Conservation (phyloP, 2,113 vertebrate genomes). For the Bambusicola thoracicus region DNA sequence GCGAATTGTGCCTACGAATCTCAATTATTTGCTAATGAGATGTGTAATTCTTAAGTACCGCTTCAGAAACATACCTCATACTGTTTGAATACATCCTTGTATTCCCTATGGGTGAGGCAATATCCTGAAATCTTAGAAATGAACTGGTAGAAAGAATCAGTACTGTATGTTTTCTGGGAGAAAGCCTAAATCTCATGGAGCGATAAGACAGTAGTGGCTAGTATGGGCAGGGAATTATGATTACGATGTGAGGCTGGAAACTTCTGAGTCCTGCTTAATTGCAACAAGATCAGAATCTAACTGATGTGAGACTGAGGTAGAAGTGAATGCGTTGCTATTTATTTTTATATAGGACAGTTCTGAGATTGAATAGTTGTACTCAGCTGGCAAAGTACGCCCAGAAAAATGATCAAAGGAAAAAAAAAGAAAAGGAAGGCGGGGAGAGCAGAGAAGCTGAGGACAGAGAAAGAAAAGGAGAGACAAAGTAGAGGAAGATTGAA, state of each 20-base stretch:
- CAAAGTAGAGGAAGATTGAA: not conserved
- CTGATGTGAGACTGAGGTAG: not conserved
- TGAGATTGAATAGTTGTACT: slow-evolving; percentile 5
- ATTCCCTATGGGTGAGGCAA: not conserved
- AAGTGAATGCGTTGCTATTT: slow-evolving; percentile 2
- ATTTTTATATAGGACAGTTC: slow-evolving; percentile 39
- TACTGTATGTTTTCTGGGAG: not conserved
- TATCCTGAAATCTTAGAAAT: slow-evolving; percentile 25
- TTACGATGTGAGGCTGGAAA: slow-evolving; percentile 4
- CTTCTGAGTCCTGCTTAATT: slow-evolving; percentile 27
- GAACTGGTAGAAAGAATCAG: not conserved
- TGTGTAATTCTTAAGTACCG: slow-evolving; percentile 22
- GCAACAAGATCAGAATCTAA: slow-evolving; percentile 2
- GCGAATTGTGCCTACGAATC: not conserved
- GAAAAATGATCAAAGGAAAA: slow-evolving; percentile 4
- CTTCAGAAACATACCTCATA: slow-evolving; percentile 32
- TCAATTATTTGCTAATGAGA: slow-evolving; percentile 53
- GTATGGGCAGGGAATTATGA: slow-evolving; percentile 9
- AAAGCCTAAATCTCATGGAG: not conserved
- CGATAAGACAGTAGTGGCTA: not conserved
- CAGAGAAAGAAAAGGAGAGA: not conserved
- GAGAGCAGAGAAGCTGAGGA: not conserved
- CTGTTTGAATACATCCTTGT: not conserved
- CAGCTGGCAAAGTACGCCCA: not conserved
- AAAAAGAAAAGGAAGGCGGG: not conserved